Evolutionary conservation across 2,797 vertebrate species (phyloP).

Genomic region (Pyrocephalus nanus): DNA sequence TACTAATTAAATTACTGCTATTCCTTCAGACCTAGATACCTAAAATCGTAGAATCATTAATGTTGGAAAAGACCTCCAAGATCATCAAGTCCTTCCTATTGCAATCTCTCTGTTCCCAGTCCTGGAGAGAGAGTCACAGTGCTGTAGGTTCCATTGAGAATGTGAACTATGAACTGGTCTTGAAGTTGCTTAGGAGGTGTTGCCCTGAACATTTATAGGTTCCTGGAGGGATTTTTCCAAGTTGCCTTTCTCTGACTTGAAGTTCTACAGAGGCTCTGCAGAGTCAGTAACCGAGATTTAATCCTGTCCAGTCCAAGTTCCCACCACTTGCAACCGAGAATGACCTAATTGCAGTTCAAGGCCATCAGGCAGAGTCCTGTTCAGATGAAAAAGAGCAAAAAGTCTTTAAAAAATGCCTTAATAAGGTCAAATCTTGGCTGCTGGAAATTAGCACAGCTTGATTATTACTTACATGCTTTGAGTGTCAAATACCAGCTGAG

Average conservation of each 20-base stretch:
- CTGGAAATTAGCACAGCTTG: constrained; percentile 3
- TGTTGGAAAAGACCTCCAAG: background rate
- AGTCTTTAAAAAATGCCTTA: background rate
- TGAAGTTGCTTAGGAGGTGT: background rate
- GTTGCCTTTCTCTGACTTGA: background rate
- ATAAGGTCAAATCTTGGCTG: background rate
- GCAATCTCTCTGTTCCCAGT: background rate
- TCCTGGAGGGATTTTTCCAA: background rate
- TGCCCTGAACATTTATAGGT: background rate
- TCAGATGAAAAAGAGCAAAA: background rate
- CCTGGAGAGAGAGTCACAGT: rapidly evolving
- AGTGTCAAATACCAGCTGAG: background rate
- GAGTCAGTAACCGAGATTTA: background rate
- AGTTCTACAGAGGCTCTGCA: background rate
- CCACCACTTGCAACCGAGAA: background rate
- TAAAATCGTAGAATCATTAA: background rate
- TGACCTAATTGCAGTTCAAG: background rate
- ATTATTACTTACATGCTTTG: background rate
- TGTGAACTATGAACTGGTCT: background rate
- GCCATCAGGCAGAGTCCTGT: background rate
- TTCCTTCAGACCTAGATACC: background rate
- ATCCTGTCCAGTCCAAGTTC: background rate
- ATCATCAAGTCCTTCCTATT: background rate
- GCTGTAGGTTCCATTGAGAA: background rate
- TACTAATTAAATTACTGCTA: background rate